Base-by-base conservation (phyloP, 2,888 invertebrate species). In the Sinopyrophorus schimmeli region DNA sequence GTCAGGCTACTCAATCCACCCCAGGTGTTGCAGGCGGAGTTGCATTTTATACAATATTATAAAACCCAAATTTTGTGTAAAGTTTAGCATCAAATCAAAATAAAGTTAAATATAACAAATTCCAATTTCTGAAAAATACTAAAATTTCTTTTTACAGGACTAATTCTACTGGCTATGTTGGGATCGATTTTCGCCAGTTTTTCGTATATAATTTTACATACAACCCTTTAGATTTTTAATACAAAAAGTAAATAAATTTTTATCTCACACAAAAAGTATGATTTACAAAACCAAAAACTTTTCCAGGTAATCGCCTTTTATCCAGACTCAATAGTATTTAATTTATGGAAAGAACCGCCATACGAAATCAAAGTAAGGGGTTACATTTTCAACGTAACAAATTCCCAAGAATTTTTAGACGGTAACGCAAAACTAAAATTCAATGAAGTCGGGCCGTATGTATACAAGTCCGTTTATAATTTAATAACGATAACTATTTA, bases 341-440 rank as follows among this genome's bases (percentile, higher is more conserved):
- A 76, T 2, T 60, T 86, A n/a, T 83, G 89, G 79, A 68, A 74
- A 40, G 74, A 77, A 2, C 88, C 89, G 9, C 82, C 86, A 0
- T 75, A 85, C 17, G 80, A 83, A 1, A 77, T 89, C 0, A 80
- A 78, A 53, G 67, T 89, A 3, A 81, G 80, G 20, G 77, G 84
- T 0, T 89, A 82, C 65, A 74, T 89, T 46, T 92, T 89, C 70
- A 91, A 91, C 65, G 79, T 91, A 37, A 90, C 90, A n/a, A 92
- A 92, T 67, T 71, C 79, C 1, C 80, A 82, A 5, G 78, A 77
- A 30, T 91, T 89, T 71, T 67, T 84, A 18, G 72, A 73, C 0
- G 87, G 87, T 0, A 69, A 74, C 35, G 84, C 74, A 40, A 89
- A 87, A 58, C 71, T 92, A 27, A 82, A 79, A 56, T 58, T 92